Base-by-base conservation (phyloP, 2,888 invertebrate genomes). In the Pachymerium ferrugineum region DNA sequence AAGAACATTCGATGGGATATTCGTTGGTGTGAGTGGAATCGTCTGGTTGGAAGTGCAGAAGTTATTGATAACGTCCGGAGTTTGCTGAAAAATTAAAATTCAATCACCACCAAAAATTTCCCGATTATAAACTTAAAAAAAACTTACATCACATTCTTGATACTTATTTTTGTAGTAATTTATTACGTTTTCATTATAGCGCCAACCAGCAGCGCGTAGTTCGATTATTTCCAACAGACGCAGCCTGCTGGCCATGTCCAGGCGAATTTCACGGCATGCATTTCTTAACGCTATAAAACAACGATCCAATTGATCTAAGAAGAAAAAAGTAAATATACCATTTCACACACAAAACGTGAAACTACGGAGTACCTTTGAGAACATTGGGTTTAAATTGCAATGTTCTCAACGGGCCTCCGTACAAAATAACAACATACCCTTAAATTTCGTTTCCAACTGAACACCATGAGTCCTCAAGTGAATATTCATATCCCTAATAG, bases 151-250 rank as follows among this genome's bases (percentile, higher is more conserved):
- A 76, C 84, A 80, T 71, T 83, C 78, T 69, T 80, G 78, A 76
- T 84, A 79, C 79, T 85, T 85, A 76, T 84, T 83, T 69, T 82
- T 82, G 82, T 94, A 94, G 84, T 94, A 94, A 80, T 89, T 89
- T 83, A 89, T 90, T 86, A 92, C 89, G 79, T 91, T 89, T 83
- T 92, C 91, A 78, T 88, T 89, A 76, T 90, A 89, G 81, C 91
- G 89, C 96, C 96, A 96, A 81, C 91, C 89, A 84, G 92, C 92
- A 76, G 95, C 95, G 82, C 96, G 87, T 81, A 96, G 85, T 85
- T 97, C 96, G 80, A 97, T 93, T 77, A 96, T 86, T 85, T 96
- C 94, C 82, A 97, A 88, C 80, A 96, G 87, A 83, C 92, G 90
- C 81, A 93, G 87, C 83, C 94, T 88, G 80, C 92, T 91, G 83